Conservation (phyloP, 2,888 invertebrate genomes). For the Hyppa rectilinea region DNA sequence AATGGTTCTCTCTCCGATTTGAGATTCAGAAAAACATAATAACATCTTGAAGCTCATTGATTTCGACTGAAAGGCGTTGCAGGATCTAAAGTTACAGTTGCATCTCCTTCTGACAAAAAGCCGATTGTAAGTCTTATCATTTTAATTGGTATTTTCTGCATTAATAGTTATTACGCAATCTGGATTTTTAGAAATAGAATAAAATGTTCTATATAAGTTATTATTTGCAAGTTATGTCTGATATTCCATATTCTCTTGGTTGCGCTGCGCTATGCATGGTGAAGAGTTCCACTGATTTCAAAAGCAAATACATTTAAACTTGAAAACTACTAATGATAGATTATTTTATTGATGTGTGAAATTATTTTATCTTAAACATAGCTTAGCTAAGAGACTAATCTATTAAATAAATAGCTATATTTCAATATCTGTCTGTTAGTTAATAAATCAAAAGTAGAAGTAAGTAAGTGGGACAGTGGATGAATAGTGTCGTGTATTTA, state of each 20-base stretch:
- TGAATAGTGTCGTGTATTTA: slow-evolving; percentile 17
- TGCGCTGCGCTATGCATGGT: no score
- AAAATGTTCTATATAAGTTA: not conserved
- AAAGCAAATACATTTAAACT: not conserved
- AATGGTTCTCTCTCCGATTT: not conserved
- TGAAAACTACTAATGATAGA: not conserved
- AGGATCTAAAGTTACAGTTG: not conserved
- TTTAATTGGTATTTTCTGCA: not conserved
- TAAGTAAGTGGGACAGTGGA: not conserved
- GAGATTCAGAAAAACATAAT: not conserved
- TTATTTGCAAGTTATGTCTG: not conserved
- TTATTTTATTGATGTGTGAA: slow-evolving; percentile 15
- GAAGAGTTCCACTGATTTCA: not conserved
- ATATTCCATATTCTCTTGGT: no score
- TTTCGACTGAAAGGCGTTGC: not conserved
- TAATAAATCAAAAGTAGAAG: slow-evolving; percentile 47
- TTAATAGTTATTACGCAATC: not conserved
- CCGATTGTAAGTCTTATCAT: not conserved
- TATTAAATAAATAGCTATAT: slow-evolving; percentile 19
- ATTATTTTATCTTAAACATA: slow-evolving; percentile 31
- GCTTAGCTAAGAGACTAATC: slow-evolving; percentile 19
- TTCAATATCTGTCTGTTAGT: slow-evolving; percentile 13
- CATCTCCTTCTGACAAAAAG: not conserved
- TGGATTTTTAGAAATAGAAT: no score
- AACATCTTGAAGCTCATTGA: fast-evolving